Evolutionary conservation across 2,888 invertebrate genomes (phyloP).

Genomic region (Yponomeuta sedellus): DNA sequence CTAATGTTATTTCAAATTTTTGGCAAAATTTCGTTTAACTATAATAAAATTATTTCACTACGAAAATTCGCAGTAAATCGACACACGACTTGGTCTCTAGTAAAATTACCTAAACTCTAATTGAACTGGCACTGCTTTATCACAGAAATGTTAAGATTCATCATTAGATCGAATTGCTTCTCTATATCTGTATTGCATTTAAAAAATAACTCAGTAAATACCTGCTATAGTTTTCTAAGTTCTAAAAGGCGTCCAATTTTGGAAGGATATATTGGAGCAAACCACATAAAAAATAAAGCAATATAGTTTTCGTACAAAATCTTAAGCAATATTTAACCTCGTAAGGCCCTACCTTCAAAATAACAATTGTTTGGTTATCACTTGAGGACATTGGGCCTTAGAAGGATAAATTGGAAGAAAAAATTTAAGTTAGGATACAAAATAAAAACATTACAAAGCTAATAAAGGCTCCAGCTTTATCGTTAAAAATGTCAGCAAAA

Average conservation of each 20-base stretch:
- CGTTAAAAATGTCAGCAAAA: too few species aligned
- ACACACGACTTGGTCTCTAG: too few species aligned
- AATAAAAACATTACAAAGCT: too few species aligned
- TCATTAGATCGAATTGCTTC: background rate
- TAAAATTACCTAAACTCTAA: conserved; percentile 14
- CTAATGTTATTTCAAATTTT: background rate
- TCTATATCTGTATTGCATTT: background rate
- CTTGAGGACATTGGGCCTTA: too few species aligned
- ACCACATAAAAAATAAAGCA: background rate
- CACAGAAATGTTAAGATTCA: conserved; percentile 37
- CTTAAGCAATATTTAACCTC: background rate
- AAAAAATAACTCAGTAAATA: background rate
- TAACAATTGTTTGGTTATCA: too few species aligned
- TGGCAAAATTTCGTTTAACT: conserved; percentile 2
- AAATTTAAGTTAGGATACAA: too few species aligned
- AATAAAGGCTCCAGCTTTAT: too few species aligned
- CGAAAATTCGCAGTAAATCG: background rate
- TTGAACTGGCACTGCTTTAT: conserved; percentile 55
- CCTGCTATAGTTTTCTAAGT: background rate
- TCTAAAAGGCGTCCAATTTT: background rate
- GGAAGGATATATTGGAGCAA: background rate
- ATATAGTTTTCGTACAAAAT: background rate
- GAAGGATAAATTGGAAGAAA: too few species aligned
- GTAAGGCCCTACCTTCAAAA: too few species aligned
- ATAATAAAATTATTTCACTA: background rate